Conservation (phyloP, 92 coral and sea anemone genomes). For the Zoanthus sansibaricus region DNA sequence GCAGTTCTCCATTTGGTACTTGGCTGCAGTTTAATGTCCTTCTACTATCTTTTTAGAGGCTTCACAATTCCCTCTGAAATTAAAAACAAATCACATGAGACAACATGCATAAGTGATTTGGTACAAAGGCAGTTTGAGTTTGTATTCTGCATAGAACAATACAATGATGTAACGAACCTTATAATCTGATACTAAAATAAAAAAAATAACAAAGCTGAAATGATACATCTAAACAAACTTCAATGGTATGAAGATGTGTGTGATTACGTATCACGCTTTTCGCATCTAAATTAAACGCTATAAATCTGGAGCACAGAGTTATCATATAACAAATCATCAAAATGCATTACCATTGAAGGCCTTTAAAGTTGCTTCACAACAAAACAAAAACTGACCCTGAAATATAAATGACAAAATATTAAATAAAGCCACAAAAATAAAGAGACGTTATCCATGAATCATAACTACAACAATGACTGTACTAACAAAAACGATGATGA, state of each 20-base stretch:
- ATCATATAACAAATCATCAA: neutral
- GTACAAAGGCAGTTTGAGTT: neutral
- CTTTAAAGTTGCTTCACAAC: conserved; percentile 90
- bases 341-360: conserved; percentile 79
- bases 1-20: neutral
- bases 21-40: neutral
- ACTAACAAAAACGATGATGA: too few species aligned
- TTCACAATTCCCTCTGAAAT: conserved; percentile 49
- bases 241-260: neutral
- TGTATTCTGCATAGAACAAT: too few species aligned
- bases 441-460: too few species aligned
- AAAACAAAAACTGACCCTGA: conserved; percentile 96
- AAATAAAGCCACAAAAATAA: neutral
- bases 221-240: neutral
- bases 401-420: neutral
- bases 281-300: neutral
- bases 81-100: neutral
- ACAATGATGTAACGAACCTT: too few species aligned
- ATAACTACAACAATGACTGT: too few species aligned
- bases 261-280: neutral
- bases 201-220: neutral
- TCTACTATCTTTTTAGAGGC: conserved; percentile 32
- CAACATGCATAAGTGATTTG: neutral
- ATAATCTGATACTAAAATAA: neutral
- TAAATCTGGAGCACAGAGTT: neutral